Conservation (phyloP, 1,140 invertebrate species). For the Cepaea nemoralis region DNA sequence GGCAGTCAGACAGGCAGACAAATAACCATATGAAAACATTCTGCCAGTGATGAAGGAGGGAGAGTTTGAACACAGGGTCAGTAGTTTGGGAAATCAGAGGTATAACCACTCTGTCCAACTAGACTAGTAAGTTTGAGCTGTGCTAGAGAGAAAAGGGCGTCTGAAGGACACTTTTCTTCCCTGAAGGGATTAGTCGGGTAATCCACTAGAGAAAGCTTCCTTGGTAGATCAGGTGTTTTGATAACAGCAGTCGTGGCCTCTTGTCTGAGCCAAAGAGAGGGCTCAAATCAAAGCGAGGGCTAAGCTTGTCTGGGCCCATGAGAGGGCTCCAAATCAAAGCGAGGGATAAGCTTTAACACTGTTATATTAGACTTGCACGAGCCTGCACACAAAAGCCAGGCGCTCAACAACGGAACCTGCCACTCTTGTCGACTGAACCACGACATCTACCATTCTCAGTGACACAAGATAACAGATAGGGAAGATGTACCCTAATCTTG, state of each 20-base stretch:
- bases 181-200: neutral
- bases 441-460: neutral
- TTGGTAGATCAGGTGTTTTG: neutral
- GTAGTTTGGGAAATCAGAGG: too few species aligned
- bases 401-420: too few species aligned
- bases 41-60: too few species aligned
- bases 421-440: neutral
- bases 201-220: neutral
- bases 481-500: neutral
- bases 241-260: neutral
- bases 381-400: neutral
- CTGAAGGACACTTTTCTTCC: neutral
- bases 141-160: neutral
- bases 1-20: too few species aligned
- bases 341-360: neutral
- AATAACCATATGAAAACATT: too few species aligned
- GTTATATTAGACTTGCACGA: neutral
- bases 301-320: neutral
- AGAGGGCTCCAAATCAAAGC: neutral
- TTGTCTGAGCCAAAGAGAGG: neutral
- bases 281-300: neutral
- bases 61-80: too few species aligned
- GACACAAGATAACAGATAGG: neutral
- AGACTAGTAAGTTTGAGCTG: neutral
- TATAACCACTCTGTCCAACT: too few species aligned